Evolutionary conservation across 2,797 vertebrate genomes (phyloP).

Genomic region (Channa striata): DNA sequence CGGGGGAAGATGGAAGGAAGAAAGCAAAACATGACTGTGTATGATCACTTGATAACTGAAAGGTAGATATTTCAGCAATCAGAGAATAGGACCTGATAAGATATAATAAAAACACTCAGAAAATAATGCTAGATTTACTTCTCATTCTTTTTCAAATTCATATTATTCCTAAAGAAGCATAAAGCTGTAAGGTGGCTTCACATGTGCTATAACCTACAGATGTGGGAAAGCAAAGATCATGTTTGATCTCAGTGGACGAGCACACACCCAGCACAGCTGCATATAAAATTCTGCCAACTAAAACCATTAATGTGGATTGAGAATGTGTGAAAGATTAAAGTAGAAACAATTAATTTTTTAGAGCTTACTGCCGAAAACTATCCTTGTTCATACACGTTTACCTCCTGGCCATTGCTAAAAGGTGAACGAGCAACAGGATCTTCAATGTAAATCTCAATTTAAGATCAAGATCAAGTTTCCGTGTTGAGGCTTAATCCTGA

Average conservation of each 20-base stretch:
- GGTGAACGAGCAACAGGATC: not conserved
- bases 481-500: constrained; percentile 30
- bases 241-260: constrained; percentile 2
- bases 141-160: not conserved
- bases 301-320: not conserved
- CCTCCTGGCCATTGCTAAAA: not conserved
- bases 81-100: not conserved
- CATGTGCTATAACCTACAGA: not conserved
- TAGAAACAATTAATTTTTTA: not conserved
- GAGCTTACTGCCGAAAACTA: not conserved
- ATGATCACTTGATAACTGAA: constrained; percentile 20
- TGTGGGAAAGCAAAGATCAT: not conserved
- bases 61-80: not conserved
- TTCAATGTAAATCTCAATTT: constrained; percentile 30
- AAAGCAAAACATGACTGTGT: constrained; percentile 1
- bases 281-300: not conserved
- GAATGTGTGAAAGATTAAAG: constrained; percentile 9
- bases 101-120: not conserved
- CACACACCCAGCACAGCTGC: not conserved
- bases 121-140: not conserved
- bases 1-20: constrained; percentile 27
- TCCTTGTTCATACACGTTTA: not conserved
- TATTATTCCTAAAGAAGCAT: not conserved
- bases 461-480: constrained; percentile 25
- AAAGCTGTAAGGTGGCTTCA: not conserved